Evolutionary conservation across 2,888 invertebrate genomes (phyloP), one percentile per base, ranked within the genome.

Genomic region (Adineta ricciae): DNA sequence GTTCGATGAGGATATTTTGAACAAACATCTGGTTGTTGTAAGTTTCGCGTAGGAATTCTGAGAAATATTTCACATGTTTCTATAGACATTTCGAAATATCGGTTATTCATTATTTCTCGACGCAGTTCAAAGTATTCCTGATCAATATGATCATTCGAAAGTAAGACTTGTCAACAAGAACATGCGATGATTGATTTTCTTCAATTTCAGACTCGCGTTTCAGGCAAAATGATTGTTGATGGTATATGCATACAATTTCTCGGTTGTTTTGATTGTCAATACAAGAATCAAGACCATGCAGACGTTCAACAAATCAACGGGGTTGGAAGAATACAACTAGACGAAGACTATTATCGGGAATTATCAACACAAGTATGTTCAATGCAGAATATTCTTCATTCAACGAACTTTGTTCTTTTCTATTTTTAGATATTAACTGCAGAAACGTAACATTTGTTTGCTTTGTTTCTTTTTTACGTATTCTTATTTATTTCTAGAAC

Each of bases 11-110:
- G 78, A 78, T 41, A 19, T 78, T 78, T 41, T 78, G 24, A 78
- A 41, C 11, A 78, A 78, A n/a, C 78, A 78, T 41, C n/a, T 78
- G n/a, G 41, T 78, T 78, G 78, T 78, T 21, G 78, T 78, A 78
- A 38, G 78, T 78, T 41, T 24, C n/a, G 24, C 2, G 24, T 78
- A 9, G 8, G 2, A 19, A 50, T 50, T 50, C 19, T 3, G 19
- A 50, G 2, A 50, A 50, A 16, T 8, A 49, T 50, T 50, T 3
- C 46, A 11, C 11, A 46, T 46, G 9, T 21, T 41, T 32, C 5
- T 64, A 41, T n/a, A 78, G 78, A 78, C 78, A 41, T 78, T 78
- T 41, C 78, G 78, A 78, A 24, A 78, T n/a, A 78, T 78, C n/a
- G 78, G 78, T 78, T 78, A 41, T 78, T 78, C 78, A 78, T 38